Conservation (phyloP, 2,888 invertebrate species). For the Ecliptopera silaceata region DNA sequence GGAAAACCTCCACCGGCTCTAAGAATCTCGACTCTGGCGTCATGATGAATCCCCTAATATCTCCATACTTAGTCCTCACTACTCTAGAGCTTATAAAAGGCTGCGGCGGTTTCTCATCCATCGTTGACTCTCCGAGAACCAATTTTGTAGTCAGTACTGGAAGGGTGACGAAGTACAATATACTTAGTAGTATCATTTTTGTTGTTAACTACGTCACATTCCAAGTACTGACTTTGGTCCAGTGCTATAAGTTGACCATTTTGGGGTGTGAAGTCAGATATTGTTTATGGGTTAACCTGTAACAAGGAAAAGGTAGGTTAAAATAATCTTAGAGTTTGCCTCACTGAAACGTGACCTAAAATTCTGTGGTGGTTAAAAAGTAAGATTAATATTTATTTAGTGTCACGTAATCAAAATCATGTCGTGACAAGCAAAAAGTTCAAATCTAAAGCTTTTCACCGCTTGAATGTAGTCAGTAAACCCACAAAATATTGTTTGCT, state of each 20-base stretch:
- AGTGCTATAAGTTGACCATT: slow-evolving; percentile 78
- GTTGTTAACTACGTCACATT: slow-evolving; percentile 67
- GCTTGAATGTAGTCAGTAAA: neutral
- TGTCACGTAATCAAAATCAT: too few species aligned
- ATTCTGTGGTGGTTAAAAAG: too few species aligned
- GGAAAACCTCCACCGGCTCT: slow-evolving; percentile 95
- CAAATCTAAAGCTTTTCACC: neutral
- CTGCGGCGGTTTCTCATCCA: slow-evolving; percentile 74
- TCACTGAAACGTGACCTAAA: neutral
- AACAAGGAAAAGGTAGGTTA: slow-evolving; percentile 52
- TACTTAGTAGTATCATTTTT: slow-evolving; percentile 75
- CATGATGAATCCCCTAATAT: slow-evolving; percentile 92
- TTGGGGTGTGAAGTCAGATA: slow-evolving; percentile 48
- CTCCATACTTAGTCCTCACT: slow-evolving; percentile 94
- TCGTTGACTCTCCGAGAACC: slow-evolving; percentile 74
- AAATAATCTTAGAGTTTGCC: neutral
- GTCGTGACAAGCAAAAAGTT: neutral
- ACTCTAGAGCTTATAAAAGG: slow-evolving; percentile 90
- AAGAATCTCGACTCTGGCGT: slow-evolving; percentile 91
- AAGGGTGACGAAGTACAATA: slow-evolving; percentile 77
- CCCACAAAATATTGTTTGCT: neutral
- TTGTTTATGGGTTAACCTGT: slow-evolving; percentile 70
- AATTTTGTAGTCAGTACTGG: slow-evolving; percentile 71
- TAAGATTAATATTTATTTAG: too few species aligned
- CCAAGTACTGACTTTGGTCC: slow-evolving; percentile 57